Base-by-base conservation (phyloP, 2,113 vertebrate genomes). In the Accipiter cooperii region DNA sequence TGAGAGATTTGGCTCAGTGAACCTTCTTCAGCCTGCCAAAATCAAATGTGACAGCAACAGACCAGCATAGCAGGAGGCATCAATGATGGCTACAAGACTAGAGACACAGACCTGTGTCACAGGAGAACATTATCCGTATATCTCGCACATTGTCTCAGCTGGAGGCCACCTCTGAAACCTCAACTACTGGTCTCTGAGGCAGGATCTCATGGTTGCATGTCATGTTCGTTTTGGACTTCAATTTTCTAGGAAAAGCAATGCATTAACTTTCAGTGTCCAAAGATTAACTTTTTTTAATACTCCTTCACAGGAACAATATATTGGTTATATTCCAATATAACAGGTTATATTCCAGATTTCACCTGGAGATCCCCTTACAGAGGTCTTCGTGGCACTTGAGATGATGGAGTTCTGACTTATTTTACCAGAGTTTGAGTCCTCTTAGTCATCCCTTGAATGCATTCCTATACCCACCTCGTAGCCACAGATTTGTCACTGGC, bases 11-110 rank as follows among this genome's bases (percentile, higher is more conserved):
- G 96, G n/a, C 97, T 97, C 76, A 98, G 99, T 44, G 98, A 77
- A 47, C 98, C 98, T 81, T 98, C 95, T 25, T 96, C 98, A 69
- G 98, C 97, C 98, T 99, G 96, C 49, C n/a, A 92, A 93, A 90
- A 84, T 40, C 29, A 57, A 70, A 51, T 13, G 31, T 33, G 40
- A 91, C 81, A 91, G n/a, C 55, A 96, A 58, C 34, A 84, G 69
- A 93, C 9, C 54, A 6, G 65, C 26, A 44, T 2, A 60, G 52
- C 69, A 75, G 31, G 31, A 90, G 46, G 38, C 16, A 22, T 46
- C 1, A 0, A 24, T 18, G 34, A 33, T 0, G 0, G 34, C 25
- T 91, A 36, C 54, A 91, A 80, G 54, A 28, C 13, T 47, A 17
- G 34, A 84, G 17, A 26, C 28, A 58, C 31, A 94, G 29, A 74